Evolutionary conservation across 2,888 invertebrate genomes (phyloP), one percentile per base, ranked within the genome.

Genomic region (Miltochrista miniata): DNA sequence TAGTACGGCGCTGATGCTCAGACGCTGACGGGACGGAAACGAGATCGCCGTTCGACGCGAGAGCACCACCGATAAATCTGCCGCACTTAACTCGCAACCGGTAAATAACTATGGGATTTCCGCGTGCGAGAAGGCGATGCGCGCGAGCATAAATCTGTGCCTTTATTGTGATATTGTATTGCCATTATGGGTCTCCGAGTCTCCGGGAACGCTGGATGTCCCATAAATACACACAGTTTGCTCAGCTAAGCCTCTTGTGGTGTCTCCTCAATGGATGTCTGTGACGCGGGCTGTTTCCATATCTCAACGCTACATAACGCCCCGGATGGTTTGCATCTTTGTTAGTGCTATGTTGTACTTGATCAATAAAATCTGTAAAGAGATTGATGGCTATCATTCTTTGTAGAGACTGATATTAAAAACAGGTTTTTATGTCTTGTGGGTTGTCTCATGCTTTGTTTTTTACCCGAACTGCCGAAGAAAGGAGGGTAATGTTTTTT

Each of bases 31-130:
- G 74, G 79, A 76, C 72, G 81, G 85, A 85, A 88, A 90, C 84
- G 79, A 88, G 91, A 90, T 85, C 88, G 87, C 85, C 86, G 78
- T 73, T 72, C 73, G 74, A 70, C 76, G 79, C 81, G 70, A 74
- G 81, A 80, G 74, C 81, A 73, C 72, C 63, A 71, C 80, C 88
- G 89, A 91, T 91, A 91, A 91, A 91, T 91, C 90, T 88, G 87
- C 87, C 84, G 90, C 90, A 88, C 88, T 90, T 90, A 90, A 83
- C 88, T 88, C 87, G 85, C 90, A 86, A 90, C 90, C 89, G 90
- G 91, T 90, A 91, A 90, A 91, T 90, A 90, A 91, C 90, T 87
- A 90, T 88, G 88, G 87, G 90, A 90, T 91, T 91, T 91, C 91
- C 91, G 90, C 88, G 90, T 91, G 91, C 89, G 85, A 81, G 87